Conservation (phyloP, 2,888 invertebrate genomes). For the Nymphalis polychloros region DNA sequence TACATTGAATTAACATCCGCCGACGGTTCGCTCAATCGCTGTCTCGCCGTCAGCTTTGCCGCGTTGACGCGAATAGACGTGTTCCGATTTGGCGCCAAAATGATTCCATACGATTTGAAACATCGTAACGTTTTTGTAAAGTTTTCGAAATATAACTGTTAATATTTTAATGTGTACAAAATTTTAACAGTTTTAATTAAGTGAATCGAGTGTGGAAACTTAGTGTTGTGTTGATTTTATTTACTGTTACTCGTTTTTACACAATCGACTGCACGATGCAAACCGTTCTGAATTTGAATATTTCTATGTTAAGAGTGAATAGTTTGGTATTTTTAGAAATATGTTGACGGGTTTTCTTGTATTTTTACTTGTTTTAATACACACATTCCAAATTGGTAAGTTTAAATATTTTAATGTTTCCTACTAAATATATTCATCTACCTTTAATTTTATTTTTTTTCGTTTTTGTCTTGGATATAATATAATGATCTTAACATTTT, state of each 20-base stretch:
- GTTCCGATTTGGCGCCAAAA: constrained; percentile 54
- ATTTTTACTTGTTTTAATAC: constrained; percentile 59
- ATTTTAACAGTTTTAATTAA: constrained; percentile 53
- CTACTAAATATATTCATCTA: constrained; percentile 6
- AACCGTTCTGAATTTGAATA: constrained; percentile 63
- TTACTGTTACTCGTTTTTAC: constrained; percentile 49
- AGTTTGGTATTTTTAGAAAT: constrained; percentile 62
- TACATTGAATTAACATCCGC: constrained; percentile 26
- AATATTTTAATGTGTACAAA: constrained; percentile 51
- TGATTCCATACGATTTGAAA: constrained; percentile 52
- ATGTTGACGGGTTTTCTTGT: constrained; percentile 73
- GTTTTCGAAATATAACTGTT: constrained; percentile 51
- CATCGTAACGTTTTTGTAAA: constrained; percentile 40
- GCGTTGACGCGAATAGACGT: constrained; percentile 54
- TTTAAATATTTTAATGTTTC: neutral
- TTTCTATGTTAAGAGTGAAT: constrained; percentile 58
- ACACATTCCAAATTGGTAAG: constrained; percentile 66
- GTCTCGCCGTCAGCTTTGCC: constrained; percentile 49
- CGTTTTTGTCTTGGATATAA: no score
- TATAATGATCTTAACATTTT: no score
- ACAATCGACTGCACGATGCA: constrained; percentile 65
- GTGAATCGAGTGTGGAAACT: constrained; percentile 52
- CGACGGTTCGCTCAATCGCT: constrained; percentile 16
- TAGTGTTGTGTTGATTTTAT: constrained; percentile 55
- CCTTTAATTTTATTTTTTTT: neutral